Evolutionary conservation across 1,140 invertebrate species (phyloP), one percentile per base, ranked within the genome.

Genomic region (Gryllus bimaculatus): DNA sequence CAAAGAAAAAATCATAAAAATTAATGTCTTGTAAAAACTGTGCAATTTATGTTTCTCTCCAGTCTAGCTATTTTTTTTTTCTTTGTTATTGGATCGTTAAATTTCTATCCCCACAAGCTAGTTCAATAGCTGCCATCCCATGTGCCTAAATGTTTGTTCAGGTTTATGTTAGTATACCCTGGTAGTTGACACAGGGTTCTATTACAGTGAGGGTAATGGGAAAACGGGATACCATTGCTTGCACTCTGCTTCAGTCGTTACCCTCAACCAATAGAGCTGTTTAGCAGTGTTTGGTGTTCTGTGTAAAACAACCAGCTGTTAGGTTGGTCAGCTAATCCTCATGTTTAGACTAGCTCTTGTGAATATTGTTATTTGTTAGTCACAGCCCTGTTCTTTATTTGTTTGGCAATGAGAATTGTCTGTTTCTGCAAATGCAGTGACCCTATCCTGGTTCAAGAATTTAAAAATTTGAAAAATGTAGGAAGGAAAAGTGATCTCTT

Each of bases 271-370:
- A 10, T 66, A 66, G 54, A 66, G 54, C 18, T 66, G 54, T 13
- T 66, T 66, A 66, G 54, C 54, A 66, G n/a, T n/a, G 54, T 66
- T 66, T 66, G 54, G 54, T 66, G 54, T 66, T 66, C 54, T 66
- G 10, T 66, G 54, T 66, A 66, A n/a, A n/a, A 66, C 54, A 13
- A 66, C 54, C 54, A 66, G 7, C 54, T 66, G 18, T 66, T 66
- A 66, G 54, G n/a, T n/a, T 13, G 2, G 54, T 66, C 54, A 66
- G n/a, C 54, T 66, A 13, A 66, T 18, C 54, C 18, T 66, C 54
- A 66, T 66, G 18, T 66, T 66, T 66, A 66, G 26, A 66, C 54
- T 18, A 66, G 10, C 18, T 66, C 54, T 66, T 66, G 54, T 66
- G 54, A 66, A 66, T 13, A 66, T 66, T 66, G 54, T 66, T 66